Percentiles rank a stretch among this genome's conserved stretches.
These are phyloP conservation scores for Amphipyra berbera DNA, from an alignment of 2,888 invertebrate genomes.

Conservation along the genomic window DNA sequence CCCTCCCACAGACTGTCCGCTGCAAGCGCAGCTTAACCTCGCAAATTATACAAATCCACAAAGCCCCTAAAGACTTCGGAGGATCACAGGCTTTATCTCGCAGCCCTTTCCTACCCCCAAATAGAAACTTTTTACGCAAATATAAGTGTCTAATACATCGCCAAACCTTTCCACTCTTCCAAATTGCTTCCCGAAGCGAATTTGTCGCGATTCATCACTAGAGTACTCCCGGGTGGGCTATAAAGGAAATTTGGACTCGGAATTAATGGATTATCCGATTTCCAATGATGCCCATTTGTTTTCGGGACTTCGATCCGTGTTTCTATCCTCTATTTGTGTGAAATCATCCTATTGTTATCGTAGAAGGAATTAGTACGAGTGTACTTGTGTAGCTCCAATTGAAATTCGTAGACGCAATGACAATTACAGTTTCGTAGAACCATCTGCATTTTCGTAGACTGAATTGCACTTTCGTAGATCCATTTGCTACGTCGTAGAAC, in stretches of 20 bases:
- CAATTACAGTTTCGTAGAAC: too few relatives aligned
- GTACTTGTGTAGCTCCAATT: too few relatives aligned
- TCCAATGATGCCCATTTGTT: constrained; percentile 60
- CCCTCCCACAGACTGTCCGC: too few relatives aligned
- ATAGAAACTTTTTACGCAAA: background rate
- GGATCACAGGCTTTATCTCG: constrained; percentile 14
- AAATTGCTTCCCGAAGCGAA: constrained; percentile 61
- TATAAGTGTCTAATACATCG: constrained; percentile 28
- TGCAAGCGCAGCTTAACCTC: too few relatives aligned
- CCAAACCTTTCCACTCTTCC: constrained; percentile 46
- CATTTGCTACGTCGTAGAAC: too few relatives aligned
- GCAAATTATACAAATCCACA: too few relatives aligned
- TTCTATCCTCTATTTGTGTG: background rate
- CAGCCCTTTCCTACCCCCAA: background rate
- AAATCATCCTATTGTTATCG: too few relatives aligned
- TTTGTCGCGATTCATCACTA: constrained; percentile 62
- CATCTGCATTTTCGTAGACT: too few relatives aligned
- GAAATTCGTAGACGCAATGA: too few relatives aligned
- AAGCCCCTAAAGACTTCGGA: background rate
- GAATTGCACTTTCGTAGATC: too few relatives aligned
- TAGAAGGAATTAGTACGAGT: too few relatives aligned
- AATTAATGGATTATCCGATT: constrained; percentile 64
- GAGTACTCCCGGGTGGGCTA: constrained; percentile 52
- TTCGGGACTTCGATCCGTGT: constrained; percentile 16
- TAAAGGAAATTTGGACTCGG: constrained; percentile 60